Conservation (phyloP, 2,888 invertebrate species). For the Tipula confusa region DNA sequence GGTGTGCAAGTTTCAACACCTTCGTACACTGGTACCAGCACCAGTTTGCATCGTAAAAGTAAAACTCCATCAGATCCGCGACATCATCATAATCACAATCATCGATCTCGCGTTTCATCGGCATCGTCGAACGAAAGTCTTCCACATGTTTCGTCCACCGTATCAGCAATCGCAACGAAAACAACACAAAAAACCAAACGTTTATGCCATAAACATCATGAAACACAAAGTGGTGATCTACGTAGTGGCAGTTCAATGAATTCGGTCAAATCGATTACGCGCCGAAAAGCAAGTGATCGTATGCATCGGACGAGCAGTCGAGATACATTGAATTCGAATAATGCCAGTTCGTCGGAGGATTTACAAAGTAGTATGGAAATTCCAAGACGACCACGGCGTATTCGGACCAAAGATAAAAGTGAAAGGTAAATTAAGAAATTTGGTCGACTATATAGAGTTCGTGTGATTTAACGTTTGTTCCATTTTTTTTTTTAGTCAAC, state of each 20-base stretch:
- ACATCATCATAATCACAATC: conserved; percentile 7
- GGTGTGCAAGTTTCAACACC: conserved; percentile 34
- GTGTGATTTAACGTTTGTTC: neutral
- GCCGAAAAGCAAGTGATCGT: conserved; percentile 37
- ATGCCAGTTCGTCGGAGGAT: conserved; percentile 54
- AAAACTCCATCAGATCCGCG: neutral
- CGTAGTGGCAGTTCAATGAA: neutral
- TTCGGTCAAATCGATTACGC: conserved; percentile 29
- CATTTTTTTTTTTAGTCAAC: neutral
- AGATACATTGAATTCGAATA: conserved; percentile 50
- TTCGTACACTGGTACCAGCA: conserved; percentile 12
- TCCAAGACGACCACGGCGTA: conserved; percentile 34
- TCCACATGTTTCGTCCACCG: neutral
- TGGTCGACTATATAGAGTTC: neutral
- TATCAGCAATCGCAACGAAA: neutral
- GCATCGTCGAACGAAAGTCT: conserved; percentile 37
- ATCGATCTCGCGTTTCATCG: conserved; percentile 34
- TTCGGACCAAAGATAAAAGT: conserved; percentile 34
- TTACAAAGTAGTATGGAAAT: conserved; percentile 44
- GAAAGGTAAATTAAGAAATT: neutral
- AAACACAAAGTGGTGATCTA: neutral
- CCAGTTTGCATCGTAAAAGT: conserved; percentile 31
- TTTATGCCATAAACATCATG: neutral
- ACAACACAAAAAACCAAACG: neutral
- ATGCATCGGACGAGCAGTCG: conserved; percentile 53